A percentile compares a stretch with the other conserved stretches of the same genome.
phyloP scores from a whole-genome alignment of 2,888 invertebrate genomes.

The Disparrhopalites patrizii region DNA sequence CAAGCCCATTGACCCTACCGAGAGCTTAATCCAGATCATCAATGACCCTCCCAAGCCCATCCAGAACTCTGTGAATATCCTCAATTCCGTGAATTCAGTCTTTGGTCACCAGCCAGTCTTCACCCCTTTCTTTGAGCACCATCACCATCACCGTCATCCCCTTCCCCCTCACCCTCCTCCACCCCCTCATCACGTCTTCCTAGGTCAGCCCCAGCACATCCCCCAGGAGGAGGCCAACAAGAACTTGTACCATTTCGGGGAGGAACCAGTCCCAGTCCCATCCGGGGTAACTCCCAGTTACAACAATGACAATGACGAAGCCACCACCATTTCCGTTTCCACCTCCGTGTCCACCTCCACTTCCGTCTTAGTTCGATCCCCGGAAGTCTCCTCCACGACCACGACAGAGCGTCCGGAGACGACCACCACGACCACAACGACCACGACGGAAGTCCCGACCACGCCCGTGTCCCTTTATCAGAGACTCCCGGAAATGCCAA shows the following conservation, averaged over 20 bases:
- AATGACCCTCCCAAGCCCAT: conserved; percentile 20
- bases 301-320: conserved; percentile 1
- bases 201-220: neutral
- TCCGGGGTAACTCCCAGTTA: neutral
- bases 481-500: conserved; percentile 43
- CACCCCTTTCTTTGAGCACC: neutral
- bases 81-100: conserved; percentile 36
- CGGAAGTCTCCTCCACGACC: conserved; percentile 18
- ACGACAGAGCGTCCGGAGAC: no score
- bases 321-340: conserved; percentile 20
- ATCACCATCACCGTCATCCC: neutral
- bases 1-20: conserved; percentile 40
- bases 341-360: conserved; percentile 41
- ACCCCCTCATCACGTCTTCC: neutral
- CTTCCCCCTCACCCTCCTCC: neutral
- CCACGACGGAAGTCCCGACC: conserved; percentile 10
- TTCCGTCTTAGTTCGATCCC: conserved; percentile 26
- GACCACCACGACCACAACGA: conserved; percentile 25
- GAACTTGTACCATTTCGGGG: conserved; percentile 16
- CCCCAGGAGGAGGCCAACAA: neutral
- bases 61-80: conserved; percentile 14
- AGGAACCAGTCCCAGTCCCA: conserved; percentile 19
- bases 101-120: conserved; percentile 17
- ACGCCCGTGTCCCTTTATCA: conserved; percentile 27
- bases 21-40: conserved; percentile 28